Percentiles rank a stretch among this genome's conserved stretches.
Evolutionary conservation across 2,888 invertebrate species (phyloP).

Genomic region (Lithophane semibrunnea): DNA sequence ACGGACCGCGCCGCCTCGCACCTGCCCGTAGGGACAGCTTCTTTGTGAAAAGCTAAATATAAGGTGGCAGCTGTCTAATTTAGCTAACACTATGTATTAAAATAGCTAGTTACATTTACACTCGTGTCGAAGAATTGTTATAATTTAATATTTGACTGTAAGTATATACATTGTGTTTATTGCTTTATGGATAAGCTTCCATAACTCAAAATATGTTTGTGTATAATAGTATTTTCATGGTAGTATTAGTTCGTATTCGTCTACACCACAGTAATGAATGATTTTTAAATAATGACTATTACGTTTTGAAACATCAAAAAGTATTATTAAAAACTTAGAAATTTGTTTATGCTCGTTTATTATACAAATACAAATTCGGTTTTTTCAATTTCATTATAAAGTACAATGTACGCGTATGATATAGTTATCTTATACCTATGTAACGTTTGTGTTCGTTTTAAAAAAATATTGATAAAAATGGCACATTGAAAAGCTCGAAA

Average conservation of each 20-base stretch:
- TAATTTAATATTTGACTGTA: conserved; percentile 48
- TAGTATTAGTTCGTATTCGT: conserved; percentile 51
- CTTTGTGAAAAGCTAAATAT: conserved; percentile 42
- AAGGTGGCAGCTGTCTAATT: conserved; percentile 38
- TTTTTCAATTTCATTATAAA: conserved; percentile 52
- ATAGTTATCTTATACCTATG: conserved; percentile 53
- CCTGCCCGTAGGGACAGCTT: conserved; percentile 41
- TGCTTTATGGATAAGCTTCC: conserved; percentile 30
- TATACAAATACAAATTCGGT: conserved; percentile 34
- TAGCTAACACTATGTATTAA: conserved; percentile 40
- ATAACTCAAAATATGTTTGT: conserved; percentile 41
- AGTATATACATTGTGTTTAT: conserved; percentile 54
- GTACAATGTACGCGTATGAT: conserved; percentile 65
- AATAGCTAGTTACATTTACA: conserved; percentile 43
- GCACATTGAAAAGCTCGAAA: conserved; percentile 67
- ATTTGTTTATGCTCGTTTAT: conserved; percentile 30
- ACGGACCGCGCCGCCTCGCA: conserved; percentile 22
- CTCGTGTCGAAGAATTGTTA: conserved; percentile 46
- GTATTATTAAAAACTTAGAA: conserved; percentile 13
- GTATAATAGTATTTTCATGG: conserved; percentile 49
- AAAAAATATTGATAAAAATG: conserved; percentile 69
- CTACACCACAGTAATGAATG: conserved; percentile 21
- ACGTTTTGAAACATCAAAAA: conserved; percentile 14
- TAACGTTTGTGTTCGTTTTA: conserved; percentile 68
- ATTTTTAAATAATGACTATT: conserved; percentile 39